Conservation (phyloP, 2,797 vertebrate genomes). For the Kryptopterus vitreolus region DNA sequence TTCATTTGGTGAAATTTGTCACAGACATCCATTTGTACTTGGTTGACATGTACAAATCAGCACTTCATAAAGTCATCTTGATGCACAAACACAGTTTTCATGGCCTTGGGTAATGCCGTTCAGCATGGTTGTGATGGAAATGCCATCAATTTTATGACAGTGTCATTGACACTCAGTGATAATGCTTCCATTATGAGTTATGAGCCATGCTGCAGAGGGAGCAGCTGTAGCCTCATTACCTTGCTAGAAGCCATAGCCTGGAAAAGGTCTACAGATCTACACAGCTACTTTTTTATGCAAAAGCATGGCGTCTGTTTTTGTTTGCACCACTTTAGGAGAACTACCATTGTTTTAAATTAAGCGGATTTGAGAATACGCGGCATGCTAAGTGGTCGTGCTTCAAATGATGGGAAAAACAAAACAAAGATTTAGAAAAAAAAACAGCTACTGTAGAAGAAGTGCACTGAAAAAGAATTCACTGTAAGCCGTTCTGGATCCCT, state of each 20-base stretch:
- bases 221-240: constrained; percentile 62
- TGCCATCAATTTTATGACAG: constrained; percentile 40
- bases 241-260: constrained; percentile 66
- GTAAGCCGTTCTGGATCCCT: neutral
- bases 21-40: constrained; percentile 1
- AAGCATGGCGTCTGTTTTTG: neutral
- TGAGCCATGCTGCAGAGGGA: constrained; percentile 20
- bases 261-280: constrained; percentile 12
- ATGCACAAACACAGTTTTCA: constrained; percentile 16
- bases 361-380: neutral
- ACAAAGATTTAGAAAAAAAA: neutral
- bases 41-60: constrained; percentile 6
- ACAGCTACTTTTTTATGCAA: neutral
- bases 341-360: neutral
- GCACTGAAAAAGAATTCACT: neutral
- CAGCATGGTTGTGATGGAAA: constrained; percentile 21
- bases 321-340: neutral
- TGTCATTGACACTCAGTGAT: constrained; percentile 20
- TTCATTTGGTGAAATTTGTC: neutral
- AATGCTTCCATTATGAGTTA: constrained; percentile 30
- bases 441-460: neutral
- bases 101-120: constrained; percentile 25
- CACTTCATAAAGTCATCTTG: neutral
- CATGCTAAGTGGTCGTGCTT: neutral
- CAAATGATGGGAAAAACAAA: neutral